Base-by-base conservation (phyloP, 2,797 vertebrate genomes). In the Danio tinwini region DNA sequence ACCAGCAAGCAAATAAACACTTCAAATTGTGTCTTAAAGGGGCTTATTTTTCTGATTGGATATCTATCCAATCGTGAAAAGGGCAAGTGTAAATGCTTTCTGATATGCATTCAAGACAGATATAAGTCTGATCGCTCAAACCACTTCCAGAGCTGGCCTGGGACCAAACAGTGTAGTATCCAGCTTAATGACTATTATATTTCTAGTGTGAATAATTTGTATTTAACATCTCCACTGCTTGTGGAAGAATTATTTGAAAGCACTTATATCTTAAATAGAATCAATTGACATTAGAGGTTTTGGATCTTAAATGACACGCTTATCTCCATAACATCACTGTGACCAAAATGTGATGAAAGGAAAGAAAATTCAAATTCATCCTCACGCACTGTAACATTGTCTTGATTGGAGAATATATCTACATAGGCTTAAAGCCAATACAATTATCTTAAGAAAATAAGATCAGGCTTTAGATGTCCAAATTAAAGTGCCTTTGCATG, bases 401-500 rank as follows among this genome's bases (percentile, higher is more conserved):
- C 53, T 49, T 11, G 42, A 50, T 49, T 59, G 64, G 29, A 59
- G 7, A 67, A 39, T 5, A 69, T 45, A 55, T 49, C 53, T 17
- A 69, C n/a, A 50, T 61, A 55, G 8, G 16, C 12, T 29, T 59
- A 50, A 50, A 59, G 16, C 53, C 55, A 40, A 49, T 39, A 69
- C 21, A 49, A 59, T 40, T 69, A 37, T 49, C 44, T 50, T 16
- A 29, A 69, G 64, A 69, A 72, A 29, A 68, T 50, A n/a, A 61
- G 71, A 29, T 61, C 16, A 8, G 42, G 17, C 5, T 56, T 79
- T 67, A 49, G 44, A 49, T 75, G 40, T 69, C 64, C 49, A 74
- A 68, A 67, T 74, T 49, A 61, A 52, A 68, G 56, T 68, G 37
- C 9, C 9, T 61, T 61, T 76, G 45, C 61, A 44, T 44, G 37